phyloP scores from a whole-genome alignment of 2,888 invertebrate species.

The Nymphalis urticae region DNA sequence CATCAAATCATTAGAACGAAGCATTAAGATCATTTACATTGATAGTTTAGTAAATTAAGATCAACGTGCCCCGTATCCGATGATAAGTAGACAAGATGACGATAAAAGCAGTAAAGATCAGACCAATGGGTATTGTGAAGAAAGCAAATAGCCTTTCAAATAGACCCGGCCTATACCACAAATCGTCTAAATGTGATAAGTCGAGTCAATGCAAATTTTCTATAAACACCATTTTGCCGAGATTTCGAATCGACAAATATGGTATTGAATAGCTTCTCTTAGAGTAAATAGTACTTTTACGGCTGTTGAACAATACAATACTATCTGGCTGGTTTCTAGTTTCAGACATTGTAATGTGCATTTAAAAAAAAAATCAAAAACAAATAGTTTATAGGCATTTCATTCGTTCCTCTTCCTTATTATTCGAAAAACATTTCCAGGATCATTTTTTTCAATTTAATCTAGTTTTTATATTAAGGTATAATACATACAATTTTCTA shows the following conservation, averaged over 20 bases:
- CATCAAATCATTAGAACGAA: not conserved
- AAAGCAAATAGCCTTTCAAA: conserved; percentile 47
- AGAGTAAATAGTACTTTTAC: conserved; percentile 24
- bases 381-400: too few species aligned
- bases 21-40: not conserved
- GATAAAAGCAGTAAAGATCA: conserved; percentile 24
- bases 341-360: not conserved
- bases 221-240: conserved; percentile 28
- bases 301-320: conserved; percentile 18
- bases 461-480: too few species aligned
- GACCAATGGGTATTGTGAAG: conserved; percentile 38
- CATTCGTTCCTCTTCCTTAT: too few species aligned
- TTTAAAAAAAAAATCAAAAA: not conserved
- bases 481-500: too few species aligned
- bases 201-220: conserved; percentile 27
- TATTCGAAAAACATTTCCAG: too few species aligned
- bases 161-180: conserved; percentile 37
- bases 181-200: conserved; percentile 50
- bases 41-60: conserved; percentile 21
- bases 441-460: too few species aligned
- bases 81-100: conserved; percentile 21
- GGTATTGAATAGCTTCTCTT: conserved; percentile 26
- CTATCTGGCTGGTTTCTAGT: conserved; percentile 6
- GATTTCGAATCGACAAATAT: conserved; percentile 26
- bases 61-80: conserved; percentile 15